Conservation (phyloP, 2,888 invertebrate genomes). For the Drosophila flavopinicola region DNA sequence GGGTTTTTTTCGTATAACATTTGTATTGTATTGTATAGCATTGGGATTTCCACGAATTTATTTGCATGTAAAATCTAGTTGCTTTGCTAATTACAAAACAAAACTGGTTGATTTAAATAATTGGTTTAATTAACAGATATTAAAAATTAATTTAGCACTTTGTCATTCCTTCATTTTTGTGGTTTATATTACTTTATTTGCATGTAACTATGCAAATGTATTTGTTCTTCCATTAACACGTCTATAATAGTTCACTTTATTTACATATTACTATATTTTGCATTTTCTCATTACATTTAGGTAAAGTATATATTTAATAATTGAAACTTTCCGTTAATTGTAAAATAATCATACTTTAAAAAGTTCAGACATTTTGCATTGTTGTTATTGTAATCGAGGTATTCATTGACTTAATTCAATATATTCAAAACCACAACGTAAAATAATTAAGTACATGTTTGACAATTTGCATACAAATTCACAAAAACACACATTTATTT, state of each 20-base stretch:
- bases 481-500: constrained; percentile 13
- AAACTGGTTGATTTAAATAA: background rate
- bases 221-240: background rate
- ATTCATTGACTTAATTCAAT: too few relatives aligned
- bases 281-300: background rate
- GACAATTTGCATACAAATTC: constrained; percentile 22
- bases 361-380: background rate
- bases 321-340: too few relatives aligned
- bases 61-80: constrained; percentile 35
- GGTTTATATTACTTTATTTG: background rate
- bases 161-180: too few relatives aligned
- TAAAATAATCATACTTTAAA: too few relatives aligned
- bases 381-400: too few relatives aligned
- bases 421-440: background rate
- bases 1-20: background rate
- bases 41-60: constrained; percentile 37
- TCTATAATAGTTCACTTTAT: background rate
- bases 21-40: constrained; percentile 16
- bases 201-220: too few relatives aligned
- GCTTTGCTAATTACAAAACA: constrained; percentile 16
- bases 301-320: too few relatives aligned
- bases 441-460: constrained; percentile 1
- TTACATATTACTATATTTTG: background rate
- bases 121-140: too few relatives aligned
- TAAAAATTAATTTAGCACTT: too few relatives aligned